Percentiles rank a stretch among this genome's conserved stretches.
phyloP scores from a whole-genome alignment of 2,113 vertebrate genomes.

The Ornithorhynchus anatinus region DNA sequence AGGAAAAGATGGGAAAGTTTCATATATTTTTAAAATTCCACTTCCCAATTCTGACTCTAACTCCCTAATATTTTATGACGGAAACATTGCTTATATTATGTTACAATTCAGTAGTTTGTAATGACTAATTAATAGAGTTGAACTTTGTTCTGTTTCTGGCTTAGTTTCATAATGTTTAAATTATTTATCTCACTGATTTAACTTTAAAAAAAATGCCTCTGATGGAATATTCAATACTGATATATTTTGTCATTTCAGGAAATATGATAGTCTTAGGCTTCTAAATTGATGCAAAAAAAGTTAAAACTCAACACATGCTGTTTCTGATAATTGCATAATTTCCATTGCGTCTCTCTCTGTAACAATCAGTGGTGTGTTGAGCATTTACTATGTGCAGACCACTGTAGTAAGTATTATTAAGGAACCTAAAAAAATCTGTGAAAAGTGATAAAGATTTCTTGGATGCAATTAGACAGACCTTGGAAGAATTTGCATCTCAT shows the following conservation, averaged over 20 bases:
- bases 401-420: too few relatives aligned
- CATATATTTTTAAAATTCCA: conserved; percentile 25
- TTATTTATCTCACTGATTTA: conserved; percentile 49
- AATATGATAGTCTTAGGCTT: background rate
- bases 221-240: too few relatives aligned
- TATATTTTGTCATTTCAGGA: conserved; percentile 3
- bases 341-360: too few relatives aligned
- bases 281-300: background rate
- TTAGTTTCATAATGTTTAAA: conserved; percentile 52
- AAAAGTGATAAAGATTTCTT: background rate
- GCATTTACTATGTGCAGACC: too few relatives aligned
- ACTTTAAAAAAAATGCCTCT: too few relatives aligned
- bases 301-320: background rate
- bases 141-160: conserved; percentile 52
- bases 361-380: too few relatives aligned
- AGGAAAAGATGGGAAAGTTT: conserved; percentile 40
- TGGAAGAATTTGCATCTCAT: background rate
- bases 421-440: background rate
- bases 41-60: conserved; percentile 22
- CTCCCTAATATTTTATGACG: conserved; percentile 49
- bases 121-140: conserved; percentile 59
- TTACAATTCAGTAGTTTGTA: conserved; percentile 48
- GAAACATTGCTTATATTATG: conserved; percentile 36
- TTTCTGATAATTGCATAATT: too few relatives aligned
- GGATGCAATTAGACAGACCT: background rate